Evolutionary conservation across 2,797 vertebrate genomes (phyloP).

Genomic region (Sebastes matsubarae): DNA sequence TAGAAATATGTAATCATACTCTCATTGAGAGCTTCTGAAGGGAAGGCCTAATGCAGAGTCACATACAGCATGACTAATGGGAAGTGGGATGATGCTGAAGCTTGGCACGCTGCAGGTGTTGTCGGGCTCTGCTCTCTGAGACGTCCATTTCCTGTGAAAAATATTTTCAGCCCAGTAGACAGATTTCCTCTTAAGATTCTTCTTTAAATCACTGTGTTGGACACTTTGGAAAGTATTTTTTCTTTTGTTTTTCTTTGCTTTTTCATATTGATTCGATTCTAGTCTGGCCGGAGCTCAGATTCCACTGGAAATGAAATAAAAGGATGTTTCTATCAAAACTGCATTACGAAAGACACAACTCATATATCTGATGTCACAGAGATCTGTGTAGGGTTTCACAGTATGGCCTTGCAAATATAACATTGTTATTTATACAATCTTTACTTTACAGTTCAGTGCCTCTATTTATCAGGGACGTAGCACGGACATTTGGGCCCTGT

Average conservation of each 20-base stretch:
- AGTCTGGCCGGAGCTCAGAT: not conserved
- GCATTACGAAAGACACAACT: not conserved
- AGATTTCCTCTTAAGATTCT: conserved; percentile 15
- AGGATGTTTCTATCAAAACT: not conserved
- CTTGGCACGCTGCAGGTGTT: conserved; percentile 43
- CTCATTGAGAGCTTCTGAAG: conserved; percentile 71
- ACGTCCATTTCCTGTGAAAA: conserved; percentile 48
- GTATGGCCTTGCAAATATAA: not conserved
- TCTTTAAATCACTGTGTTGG: not conserved
- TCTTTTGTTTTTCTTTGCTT: not conserved
- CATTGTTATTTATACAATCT: not conserved
- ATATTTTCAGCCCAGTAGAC: conserved; percentile 13
- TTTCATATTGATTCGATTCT: conserved; percentile 1
- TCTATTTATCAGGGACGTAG: not conserved
- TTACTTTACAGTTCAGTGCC: not conserved
- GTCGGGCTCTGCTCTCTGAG: conserved; percentile 36
- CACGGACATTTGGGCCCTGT: not conserved
- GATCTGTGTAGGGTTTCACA: not conserved
- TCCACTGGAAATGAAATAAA: not conserved
- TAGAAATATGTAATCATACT: conserved; percentile 78
- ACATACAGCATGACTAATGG: conserved; percentile 73
- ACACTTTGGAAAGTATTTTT: not conserved
- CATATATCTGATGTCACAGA: not conserved
- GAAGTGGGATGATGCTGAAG: conserved; percentile 59
- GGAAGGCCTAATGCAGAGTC: conserved; percentile 64